Evolutionary conservation across 2,797 vertebrate genomes (phyloP).

Genomic region (Rhadinocentrus ornatus): DNA sequence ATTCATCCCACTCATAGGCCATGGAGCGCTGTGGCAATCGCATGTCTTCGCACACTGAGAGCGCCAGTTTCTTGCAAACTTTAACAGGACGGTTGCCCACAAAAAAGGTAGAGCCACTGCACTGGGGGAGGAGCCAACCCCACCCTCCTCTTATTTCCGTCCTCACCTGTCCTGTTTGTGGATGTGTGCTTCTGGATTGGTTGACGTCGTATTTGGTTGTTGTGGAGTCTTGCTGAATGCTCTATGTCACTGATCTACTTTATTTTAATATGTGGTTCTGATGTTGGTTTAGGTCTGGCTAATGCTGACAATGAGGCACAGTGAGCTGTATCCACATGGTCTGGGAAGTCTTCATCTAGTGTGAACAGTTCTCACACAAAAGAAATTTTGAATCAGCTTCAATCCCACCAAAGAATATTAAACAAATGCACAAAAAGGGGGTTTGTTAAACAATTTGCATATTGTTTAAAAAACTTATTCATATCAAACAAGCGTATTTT

Average conservation of each 20-base stretch:
- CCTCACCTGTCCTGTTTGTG: constrained; percentile 78
- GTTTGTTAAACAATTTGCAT: not conserved
- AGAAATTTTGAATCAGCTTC: constrained; percentile 3
- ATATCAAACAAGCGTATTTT: not conserved
- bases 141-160: constrained; percentile 64
- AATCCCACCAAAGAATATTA: not conserved
- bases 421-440: not conserved
- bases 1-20: constrained; percentile 98
- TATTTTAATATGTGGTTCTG: constrained; percentile 66
- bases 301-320: constrained; percentile 36
- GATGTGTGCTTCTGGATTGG: constrained; percentile 73
- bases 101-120: constrained; percentile 98
- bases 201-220: constrained; percentile 80
- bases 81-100: constrained; percentile 99
- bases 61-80: constrained; percentile 99
- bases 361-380: not conserved
- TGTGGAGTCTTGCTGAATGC: constrained; percentile 81
- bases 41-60: constrained; percentile 99
- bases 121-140: constrained; percentile 79
- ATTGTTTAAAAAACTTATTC: not conserved
- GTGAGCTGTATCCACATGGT: constrained; percentile 21
- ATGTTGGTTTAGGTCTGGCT: constrained; percentile 58
- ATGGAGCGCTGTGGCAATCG: constrained; percentile 99
- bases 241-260: constrained; percentile 71
- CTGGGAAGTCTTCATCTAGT: constrained; percentile 59